These are phyloP conservation scores for Epinephelus coioides DNA, from an alignment of 2,797 vertebrate genomes.

Conservation along the genomic window DNA sequence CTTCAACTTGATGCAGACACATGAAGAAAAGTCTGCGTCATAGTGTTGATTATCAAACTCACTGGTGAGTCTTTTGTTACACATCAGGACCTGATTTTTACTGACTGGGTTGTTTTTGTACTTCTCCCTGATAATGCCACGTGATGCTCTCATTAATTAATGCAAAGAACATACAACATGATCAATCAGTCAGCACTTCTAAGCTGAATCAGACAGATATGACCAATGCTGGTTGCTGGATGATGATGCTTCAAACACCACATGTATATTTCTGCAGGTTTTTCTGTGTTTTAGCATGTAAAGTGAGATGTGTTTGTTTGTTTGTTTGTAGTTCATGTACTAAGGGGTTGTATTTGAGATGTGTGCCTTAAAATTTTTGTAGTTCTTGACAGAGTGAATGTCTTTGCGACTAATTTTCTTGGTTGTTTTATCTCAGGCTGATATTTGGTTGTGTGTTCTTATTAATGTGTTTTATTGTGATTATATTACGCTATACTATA, in stretches of 20 bases:
- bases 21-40: background rate
- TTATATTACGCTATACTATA: too few relatives aligned
- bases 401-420: too few relatives aligned
- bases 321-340: too few relatives aligned
- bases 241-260: background rate
- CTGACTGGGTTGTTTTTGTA: background rate
- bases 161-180: background rate
- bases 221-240: background rate
- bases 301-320: too few relatives aligned
- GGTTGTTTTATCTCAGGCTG: too few relatives aligned
- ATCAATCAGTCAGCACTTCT: background rate
- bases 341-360: too few relatives aligned
- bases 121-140: background rate
- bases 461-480: too few relatives aligned
- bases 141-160: background rate
- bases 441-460: too few relatives aligned
- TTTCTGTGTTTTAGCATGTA: too few relatives aligned
- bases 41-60: background rate
- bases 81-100: background rate
- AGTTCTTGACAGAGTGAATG: too few relatives aligned
- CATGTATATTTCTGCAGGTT: background rate
- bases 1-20: background rate
- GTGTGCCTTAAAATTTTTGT: too few relatives aligned
- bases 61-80: background rate
- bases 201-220: slow-evolving; percentile 2